These are phyloP conservation scores for Acanthaster planci DNA, from an alignment of 35 echinoderm and acorn worm species.

Conservation along the genomic window DNA sequence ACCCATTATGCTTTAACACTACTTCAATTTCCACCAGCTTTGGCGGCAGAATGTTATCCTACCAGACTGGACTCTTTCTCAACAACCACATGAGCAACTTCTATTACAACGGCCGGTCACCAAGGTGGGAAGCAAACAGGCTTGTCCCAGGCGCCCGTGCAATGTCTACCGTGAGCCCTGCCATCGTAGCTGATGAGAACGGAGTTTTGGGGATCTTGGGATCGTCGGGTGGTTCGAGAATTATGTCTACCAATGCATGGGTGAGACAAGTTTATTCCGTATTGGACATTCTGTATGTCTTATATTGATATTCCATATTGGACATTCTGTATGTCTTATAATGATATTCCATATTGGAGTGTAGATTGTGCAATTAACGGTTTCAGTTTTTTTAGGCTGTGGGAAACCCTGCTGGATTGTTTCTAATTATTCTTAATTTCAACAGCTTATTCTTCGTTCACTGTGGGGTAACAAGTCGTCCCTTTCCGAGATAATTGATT, in stretches of 20 bases:
- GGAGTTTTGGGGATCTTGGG: constrained; percentile 59
- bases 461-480: neutral
- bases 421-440: neutral
- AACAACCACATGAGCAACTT: constrained; percentile 66
- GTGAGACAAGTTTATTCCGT: constrained; percentile 21
- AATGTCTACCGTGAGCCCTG: constrained; percentile 49
- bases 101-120: constrained; percentile 31
- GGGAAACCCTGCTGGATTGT: neutral
- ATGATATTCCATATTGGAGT: no score
- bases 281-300: neutral
- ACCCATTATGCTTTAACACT: no score
- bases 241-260: constrained; percentile 62
- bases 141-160: constrained; percentile 34
- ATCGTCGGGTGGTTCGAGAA: constrained; percentile 53
- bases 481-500: constrained; percentile 40
- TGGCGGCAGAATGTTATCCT: constrained; percentile 54
- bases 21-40: no score
- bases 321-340: neutral
- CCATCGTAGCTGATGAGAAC: constrained; percentile 38
- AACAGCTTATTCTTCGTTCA: constrained; percentile 36
- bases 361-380: neutral
- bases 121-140: constrained; percentile 39
- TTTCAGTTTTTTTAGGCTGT: no score
- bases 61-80: constrained; percentile 53
- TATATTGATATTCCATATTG: neutral